These are phyloP conservation scores for Clupea harengus DNA, from an alignment of 2,113 vertebrate genomes.

Conservation along the genomic window DNA sequence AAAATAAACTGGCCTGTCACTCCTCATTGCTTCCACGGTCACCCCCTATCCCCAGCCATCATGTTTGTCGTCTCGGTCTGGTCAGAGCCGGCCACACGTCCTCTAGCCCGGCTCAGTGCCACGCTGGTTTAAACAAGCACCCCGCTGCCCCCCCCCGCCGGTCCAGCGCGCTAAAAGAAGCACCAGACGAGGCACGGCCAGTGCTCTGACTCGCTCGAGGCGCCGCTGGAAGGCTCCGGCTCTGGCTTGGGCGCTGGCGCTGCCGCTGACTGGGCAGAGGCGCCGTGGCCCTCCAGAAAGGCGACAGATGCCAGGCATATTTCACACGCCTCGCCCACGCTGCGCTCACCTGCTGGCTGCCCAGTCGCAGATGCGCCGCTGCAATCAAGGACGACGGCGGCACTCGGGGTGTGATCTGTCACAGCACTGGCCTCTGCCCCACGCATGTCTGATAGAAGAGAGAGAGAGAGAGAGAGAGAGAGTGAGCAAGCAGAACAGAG, in stretches of 20 bases:
- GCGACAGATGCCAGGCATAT: not conserved
- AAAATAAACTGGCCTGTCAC: not conserved
- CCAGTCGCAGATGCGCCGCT: not conserved
- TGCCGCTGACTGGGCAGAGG: not conserved
- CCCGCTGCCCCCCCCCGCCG: no score
- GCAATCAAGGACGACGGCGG: constrained; percentile 1
- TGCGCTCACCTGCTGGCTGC: not conserved
- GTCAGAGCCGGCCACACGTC: not conserved
- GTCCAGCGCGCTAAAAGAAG: not conserved
- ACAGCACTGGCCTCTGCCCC: not conserved
- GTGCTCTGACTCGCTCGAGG: not conserved
- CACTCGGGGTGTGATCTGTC: not conserved
- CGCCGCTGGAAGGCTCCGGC: not conserved
- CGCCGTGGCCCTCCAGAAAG: not conserved
- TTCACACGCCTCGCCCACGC: constrained; percentile 11
- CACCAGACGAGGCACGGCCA: not conserved
- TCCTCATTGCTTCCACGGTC: not conserved
- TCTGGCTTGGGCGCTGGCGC: not conserved
- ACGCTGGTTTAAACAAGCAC: not conserved
- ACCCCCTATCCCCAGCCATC: no score
- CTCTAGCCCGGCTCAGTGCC: not conserved
- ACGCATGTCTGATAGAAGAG: not conserved
- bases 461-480: constrained; percentile 7
- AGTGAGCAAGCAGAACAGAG: not conserved
- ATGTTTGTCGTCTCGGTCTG: not conserved